phyloP scores from a whole-genome alignment of 2,113 vertebrate species.

The Actinemys pallida region DNA sequence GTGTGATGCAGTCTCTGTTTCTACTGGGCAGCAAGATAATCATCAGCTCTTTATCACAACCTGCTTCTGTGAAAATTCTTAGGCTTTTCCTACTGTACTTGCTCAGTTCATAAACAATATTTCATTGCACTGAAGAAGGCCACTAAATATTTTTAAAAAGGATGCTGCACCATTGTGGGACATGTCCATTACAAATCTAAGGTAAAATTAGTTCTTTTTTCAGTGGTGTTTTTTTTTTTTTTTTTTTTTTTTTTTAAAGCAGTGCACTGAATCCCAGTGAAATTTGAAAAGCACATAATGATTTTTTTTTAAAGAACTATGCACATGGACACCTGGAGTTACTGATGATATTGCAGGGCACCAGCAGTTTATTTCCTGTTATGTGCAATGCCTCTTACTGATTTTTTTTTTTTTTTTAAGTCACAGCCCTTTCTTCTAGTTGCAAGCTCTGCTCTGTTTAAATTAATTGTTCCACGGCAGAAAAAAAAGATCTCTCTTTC shows the following conservation, averaged over 20 bases:
- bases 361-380: not conserved
- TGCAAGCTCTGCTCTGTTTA: not conserved
- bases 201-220: not conserved
- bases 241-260: no score
- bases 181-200: not conserved
- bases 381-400: not conserved
- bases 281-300: not conserved
- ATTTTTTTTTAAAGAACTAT: not conserved
- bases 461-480: not conserved
- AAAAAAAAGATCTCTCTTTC: not conserved
- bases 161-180: no score
- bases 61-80: not conserved
- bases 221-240: not conserved
- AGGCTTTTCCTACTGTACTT: not conserved
- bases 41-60: not conserved
- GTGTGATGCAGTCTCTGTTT: not conserved
- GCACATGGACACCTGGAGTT: not conserved
- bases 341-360: not conserved
- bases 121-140: not conserved
- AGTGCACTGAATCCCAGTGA: not conserved
- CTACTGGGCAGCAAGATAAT: not conserved
- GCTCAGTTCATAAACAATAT: not conserved
- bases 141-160: not conserved
- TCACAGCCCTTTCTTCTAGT: not conserved
- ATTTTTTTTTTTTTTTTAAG: not conserved